Evolutionary conservation across 2,888 invertebrate genomes (phyloP).

Genomic region (Diogma glabrata): DNA sequence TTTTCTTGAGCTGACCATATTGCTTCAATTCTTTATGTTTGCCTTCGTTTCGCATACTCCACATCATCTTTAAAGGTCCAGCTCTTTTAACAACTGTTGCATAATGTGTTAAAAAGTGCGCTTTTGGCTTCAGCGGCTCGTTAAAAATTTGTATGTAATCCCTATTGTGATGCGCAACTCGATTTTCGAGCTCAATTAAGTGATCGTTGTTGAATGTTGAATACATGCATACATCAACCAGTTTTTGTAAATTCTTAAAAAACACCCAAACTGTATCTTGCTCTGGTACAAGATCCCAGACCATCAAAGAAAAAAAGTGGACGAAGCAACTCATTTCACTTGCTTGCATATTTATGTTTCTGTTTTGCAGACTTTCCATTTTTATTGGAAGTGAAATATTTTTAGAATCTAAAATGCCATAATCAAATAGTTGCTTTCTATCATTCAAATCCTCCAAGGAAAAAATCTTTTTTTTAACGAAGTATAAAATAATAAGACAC

Average conservation of each 20-base stretch:
- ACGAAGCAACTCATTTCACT: neutral
- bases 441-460: neutral
- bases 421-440: neutral
- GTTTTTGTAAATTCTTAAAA: neutral
- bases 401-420: neutral
- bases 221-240: neutral
- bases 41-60: neutral
- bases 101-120: neutral
- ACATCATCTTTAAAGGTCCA: neutral
- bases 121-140: neutral
- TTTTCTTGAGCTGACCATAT: neutral
- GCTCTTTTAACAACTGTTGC: neutral
- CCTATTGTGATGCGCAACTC: neutral
- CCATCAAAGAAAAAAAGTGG: neutral
- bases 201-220: neutral
- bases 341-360: slow-evolving; percentile 1
- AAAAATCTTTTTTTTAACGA: neutral
- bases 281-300: neutral
- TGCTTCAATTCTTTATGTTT: neutral
- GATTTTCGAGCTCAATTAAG: neutral
- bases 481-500: neutral
- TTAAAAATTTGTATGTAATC: neutral
- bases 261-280: neutral
- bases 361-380: neutral
- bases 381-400: neutral